These are phyloP conservation scores for Neocrepidodera transversa DNA, from an alignment of 2,888 invertebrate genomes.

Conservation along the genomic window DNA sequence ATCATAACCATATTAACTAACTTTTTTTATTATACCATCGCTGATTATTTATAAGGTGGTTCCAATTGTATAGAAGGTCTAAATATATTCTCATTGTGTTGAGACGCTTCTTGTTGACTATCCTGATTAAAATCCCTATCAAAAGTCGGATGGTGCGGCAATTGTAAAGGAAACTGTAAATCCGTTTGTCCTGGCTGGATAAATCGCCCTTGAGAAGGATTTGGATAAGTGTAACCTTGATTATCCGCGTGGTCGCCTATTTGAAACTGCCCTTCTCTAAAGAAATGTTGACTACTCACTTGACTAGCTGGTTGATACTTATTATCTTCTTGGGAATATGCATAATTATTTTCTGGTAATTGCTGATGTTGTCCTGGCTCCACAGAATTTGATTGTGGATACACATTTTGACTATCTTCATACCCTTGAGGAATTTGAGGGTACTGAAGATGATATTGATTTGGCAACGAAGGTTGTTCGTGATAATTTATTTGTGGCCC, in stretches of 20 bases:
- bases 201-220: conserved; percentile 27
- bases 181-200: conserved; percentile 55
- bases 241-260: conserved; percentile 32
- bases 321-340: conserved; percentile 21
- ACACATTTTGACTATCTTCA: conserved; percentile 7
- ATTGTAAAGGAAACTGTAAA: conserved; percentile 53
- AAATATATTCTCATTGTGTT: conserved; percentile 38
- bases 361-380: conserved; percentile 33
- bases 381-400: conserved; percentile 32
- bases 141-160: conserved; percentile 52
- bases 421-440: conserved; percentile 35
- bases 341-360: conserved; percentile 25
- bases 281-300: conserved; percentile 37
- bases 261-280: conserved; percentile 34
- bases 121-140: conserved; percentile 42
- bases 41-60: conserved; percentile 47
- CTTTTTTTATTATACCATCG: background rate
- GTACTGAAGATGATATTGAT: conserved; percentile 35
- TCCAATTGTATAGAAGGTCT: conserved; percentile 49
- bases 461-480: conserved; percentile 35
- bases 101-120: conserved; percentile 32
- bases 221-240: conserved; percentile 37
- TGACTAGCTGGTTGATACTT: conserved; percentile 30
- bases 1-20: conserved; percentile 2
- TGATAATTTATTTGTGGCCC: conserved; percentile 40